phyloP scores from a whole-genome alignment of 2,797 vertebrate genomes.

The Helicolenus hilgendorfi region DNA sequence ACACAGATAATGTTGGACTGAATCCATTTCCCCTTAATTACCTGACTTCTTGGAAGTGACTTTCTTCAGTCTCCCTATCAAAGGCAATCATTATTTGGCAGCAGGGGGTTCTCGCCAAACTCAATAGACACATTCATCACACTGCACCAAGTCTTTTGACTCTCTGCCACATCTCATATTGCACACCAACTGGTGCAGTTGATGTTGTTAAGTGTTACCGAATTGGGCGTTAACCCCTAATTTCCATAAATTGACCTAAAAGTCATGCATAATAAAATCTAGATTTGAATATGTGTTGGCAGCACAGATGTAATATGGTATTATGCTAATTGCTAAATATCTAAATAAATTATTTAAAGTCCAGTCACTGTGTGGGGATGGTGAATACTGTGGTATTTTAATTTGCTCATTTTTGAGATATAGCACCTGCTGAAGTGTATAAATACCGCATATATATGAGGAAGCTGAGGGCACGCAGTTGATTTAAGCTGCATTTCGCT shows the following conservation, averaged over 20 bases:
- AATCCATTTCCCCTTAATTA: constrained; percentile 38
- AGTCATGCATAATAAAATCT: constrained; percentile 62
- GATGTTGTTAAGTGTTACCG: constrained; percentile 49
- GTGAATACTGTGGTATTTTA: constrained; percentile 31
- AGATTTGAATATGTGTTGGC: constrained; percentile 57
- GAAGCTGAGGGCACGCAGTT: constrained; percentile 15
- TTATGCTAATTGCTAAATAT: constrained; percentile 68
- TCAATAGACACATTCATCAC: constrained; percentile 43
- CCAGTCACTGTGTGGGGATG: background rate
- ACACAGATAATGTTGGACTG: constrained; percentile 1
- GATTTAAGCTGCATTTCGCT: constrained; percentile 45
- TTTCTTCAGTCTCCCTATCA: constrained; percentile 51
- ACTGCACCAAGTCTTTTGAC: constrained; percentile 64
- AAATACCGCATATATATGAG: constrained; percentile 37
- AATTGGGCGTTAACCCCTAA: constrained; percentile 57
- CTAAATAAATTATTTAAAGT: constrained; percentile 51
- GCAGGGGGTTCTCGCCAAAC: constrained; percentile 47
- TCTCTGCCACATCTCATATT: constrained; percentile 56
- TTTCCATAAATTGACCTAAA: constrained; percentile 77
- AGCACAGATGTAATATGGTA: constrained; percentile 46
- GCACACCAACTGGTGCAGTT: constrained; percentile 52
- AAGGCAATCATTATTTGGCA: constrained; percentile 69
- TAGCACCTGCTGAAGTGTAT: constrained; percentile 42
- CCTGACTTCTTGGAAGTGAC: constrained; percentile 47
- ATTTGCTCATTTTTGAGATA: constrained; percentile 43